Conservation (phyloP, 2,888 invertebrate species). For the Temnothorax unifasciatus region DNA sequence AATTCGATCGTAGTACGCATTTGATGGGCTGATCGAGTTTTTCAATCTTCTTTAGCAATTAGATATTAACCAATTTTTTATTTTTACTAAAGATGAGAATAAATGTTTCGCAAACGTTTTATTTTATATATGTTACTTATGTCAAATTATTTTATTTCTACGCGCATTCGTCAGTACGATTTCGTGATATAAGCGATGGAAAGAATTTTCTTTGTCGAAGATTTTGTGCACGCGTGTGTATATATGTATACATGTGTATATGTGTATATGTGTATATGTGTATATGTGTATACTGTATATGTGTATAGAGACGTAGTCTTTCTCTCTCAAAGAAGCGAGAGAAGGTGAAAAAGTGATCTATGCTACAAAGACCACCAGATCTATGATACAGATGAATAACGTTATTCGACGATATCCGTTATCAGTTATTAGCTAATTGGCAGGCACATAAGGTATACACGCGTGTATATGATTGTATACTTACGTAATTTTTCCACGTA, state of each 20-base stretch:
- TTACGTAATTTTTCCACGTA: constrained; percentile 74
- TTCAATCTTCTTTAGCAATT: neutral
- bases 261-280: neutral
- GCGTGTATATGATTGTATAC: constrained; percentile 48
- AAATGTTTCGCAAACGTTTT: neutral
- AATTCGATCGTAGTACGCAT: neutral
- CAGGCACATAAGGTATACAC: neutral
- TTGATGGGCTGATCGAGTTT: neutral
- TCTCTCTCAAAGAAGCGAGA: constrained; percentile 11
- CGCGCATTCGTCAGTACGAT: neutral
- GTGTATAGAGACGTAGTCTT: constrained; percentile 7
- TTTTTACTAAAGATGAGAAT: constrained; percentile 1
- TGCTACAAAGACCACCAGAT: neutral
- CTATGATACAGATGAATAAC: constrained; percentile 54
- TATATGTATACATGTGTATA: neutral
- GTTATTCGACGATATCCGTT: constrained; percentile 51
- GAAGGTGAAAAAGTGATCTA: constrained; percentile 32
- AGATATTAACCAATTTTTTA: neutral
- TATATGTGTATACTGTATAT: neutral
- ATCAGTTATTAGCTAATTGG: constrained; percentile 65
- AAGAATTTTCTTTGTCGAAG: constrained; percentile 74
- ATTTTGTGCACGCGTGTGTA: constrained; percentile 35
- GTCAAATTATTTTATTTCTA: constrained; percentile 22
- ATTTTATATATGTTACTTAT: neutral
- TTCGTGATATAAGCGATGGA: constrained; percentile 59